Conservation (phyloP, 2,113 vertebrate species). For the Barbus barbus region DNA sequence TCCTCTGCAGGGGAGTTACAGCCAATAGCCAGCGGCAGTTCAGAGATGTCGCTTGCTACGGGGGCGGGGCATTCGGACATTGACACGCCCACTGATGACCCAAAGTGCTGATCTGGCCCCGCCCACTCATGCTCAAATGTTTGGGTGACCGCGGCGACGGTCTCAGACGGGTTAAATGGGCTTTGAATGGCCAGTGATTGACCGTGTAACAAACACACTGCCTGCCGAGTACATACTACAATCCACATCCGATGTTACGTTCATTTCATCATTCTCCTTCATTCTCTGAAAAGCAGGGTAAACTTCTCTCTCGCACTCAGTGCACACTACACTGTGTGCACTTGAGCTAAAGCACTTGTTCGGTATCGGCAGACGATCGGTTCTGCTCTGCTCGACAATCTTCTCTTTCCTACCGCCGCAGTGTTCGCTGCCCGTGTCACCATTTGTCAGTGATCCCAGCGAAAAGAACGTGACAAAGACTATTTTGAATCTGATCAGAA, state of each 20-base stretch:
- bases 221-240: constrained; percentile 28
- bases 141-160: neutral
- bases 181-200: constrained; percentile 18
- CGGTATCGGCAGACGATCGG: constrained; percentile 11
- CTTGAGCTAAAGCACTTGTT: constrained; percentile 12
- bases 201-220: constrained; percentile 33
- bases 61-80: constrained; percentile 70
- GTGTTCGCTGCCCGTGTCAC: neutral
- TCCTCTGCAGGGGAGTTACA: constrained; percentile 67
- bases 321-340: neutral
- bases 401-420: neutral
- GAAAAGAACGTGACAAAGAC: constrained; percentile 1
- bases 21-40: constrained; percentile 68
- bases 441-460: neutral
- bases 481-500: constrained; percentile 28
- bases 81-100: constrained; percentile 59
- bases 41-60: constrained; percentile 65
- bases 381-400: constrained; percentile 54
- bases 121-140: neutral
- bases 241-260: constrained; percentile 9
- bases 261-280: neutral
- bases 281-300: neutral
- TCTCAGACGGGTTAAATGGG: no score
- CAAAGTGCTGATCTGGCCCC: constrained; percentile 66
- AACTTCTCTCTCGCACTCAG: neutral